Conservation (phyloP, 2,797 vertebrate species). For the Clarias fuscus region DNA sequence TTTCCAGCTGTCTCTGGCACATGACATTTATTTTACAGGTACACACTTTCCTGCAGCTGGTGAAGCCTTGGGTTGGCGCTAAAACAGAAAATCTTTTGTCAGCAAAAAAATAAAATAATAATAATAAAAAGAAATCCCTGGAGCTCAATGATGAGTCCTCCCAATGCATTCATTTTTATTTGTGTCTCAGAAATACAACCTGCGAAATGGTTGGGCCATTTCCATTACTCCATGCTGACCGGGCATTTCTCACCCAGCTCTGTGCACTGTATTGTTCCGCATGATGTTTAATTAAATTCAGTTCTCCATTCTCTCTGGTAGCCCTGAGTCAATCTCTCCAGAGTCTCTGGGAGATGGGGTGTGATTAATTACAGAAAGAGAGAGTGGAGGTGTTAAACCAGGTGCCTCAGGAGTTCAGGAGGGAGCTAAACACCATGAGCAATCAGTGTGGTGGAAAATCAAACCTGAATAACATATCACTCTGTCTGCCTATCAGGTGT, state of each 20-base stretch:
- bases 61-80: slow-evolving; percentile 19
- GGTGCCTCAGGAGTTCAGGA: slow-evolving; percentile 35
- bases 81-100: slow-evolving; percentile 45
- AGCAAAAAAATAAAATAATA: slow-evolving; percentile 39
- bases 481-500: background rate
- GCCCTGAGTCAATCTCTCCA: slow-evolving; percentile 48
- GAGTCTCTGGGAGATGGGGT: slow-evolving; percentile 48
- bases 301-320: slow-evolving; percentile 43
- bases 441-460: slow-evolving; percentile 42
- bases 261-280: slow-evolving; percentile 46
- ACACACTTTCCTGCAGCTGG: slow-evolving; percentile 30
- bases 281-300: slow-evolving; percentile 60
- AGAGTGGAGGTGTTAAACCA: slow-evolving; percentile 49
- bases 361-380: slow-evolving; percentile 61
- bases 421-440: slow-evolving; percentile 29
- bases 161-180: slow-evolving; percentile 44
- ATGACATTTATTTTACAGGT: slow-evolving; percentile 1
- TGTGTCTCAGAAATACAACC: slow-evolving; percentile 43
- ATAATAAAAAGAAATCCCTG: background rate
- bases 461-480: slow-evolving; percentile 25
- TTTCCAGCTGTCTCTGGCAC: background rate
- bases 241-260: slow-evolving; percentile 36
- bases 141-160: slow-evolving; percentile 41
- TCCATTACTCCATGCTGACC: slow-evolving; percentile 43
- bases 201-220: slow-evolving; percentile 29